These are phyloP conservation scores for Myxocyprinus asiaticus DNA, from an alignment of 2,113 vertebrate species.

Conservation along the genomic window DNA sequence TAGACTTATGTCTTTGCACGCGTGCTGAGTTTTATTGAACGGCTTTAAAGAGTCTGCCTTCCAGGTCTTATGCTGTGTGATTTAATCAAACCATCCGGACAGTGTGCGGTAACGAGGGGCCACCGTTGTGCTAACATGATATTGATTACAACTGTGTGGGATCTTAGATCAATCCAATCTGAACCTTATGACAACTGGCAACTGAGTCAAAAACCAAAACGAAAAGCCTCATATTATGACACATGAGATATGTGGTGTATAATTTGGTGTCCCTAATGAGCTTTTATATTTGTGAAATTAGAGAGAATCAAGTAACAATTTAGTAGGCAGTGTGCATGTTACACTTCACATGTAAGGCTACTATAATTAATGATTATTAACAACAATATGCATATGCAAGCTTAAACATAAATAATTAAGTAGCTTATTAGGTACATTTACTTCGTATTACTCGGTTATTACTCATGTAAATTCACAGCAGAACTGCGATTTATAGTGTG, in stretches of 20 bases:
- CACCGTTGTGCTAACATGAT: not conserved
- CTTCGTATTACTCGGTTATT: too few species aligned
- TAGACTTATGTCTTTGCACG: not conserved
- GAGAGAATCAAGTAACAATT: not conserved
- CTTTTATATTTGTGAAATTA: not conserved
- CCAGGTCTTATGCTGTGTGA: constrained; percentile 33
- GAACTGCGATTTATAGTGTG: not conserved
- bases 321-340: not conserved
- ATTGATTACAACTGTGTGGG: constrained; percentile 44
- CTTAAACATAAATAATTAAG: too few species aligned
- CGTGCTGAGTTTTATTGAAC: constrained; percentile 3
- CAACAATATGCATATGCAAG: too few species aligned
- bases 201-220: not conserved
- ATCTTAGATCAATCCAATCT: constrained; percentile 48
- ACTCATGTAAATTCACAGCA: not conserved
- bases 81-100: constrained; percentile 51
- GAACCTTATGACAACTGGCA: not conserved
- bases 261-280: not conserved
- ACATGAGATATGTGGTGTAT: too few species aligned
- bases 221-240: not conserved
- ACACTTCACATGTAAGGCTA: too few species aligned
- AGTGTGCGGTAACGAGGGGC: constrained; percentile 9
- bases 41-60: not conserved
- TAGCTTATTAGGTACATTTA: too few species aligned
- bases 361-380: too few species aligned